Evolutionary conservation across 2,888 invertebrate species (phyloP).

Genomic region (Polydrusus pterygomalis): DNA sequence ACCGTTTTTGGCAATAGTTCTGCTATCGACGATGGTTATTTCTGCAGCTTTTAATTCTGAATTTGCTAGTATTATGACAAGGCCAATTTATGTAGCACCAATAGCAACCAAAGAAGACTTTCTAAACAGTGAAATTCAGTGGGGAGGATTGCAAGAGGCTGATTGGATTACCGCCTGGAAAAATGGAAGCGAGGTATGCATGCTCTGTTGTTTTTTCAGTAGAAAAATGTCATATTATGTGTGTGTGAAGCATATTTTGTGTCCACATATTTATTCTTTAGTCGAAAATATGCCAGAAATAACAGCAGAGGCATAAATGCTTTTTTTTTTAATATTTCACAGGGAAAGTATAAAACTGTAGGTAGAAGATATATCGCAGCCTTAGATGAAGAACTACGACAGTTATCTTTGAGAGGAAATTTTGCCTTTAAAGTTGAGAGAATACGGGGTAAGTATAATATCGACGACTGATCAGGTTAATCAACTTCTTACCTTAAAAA

Average conservation of each 20-base stretch:
- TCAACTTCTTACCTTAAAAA: no score
- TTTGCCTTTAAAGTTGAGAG: slow-evolving; percentile 33
- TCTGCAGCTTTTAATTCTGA: slow-evolving; percentile 67
- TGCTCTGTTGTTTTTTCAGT: no score
- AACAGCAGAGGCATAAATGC: no score
- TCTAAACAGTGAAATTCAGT: slow-evolving; percentile 74
- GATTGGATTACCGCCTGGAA: slow-evolving; percentile 39
- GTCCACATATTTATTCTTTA: no score
- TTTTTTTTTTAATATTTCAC: not conserved
- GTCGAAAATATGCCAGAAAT: no score
- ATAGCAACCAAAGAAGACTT: slow-evolving; percentile 78
- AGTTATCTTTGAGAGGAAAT: slow-evolving; percentile 10
- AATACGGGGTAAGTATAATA: slow-evolving; percentile 3
- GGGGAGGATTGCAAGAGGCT: slow-evolving; percentile 75
- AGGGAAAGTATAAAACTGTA: slow-evolving; percentile 28
- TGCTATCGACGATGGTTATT: slow-evolving; percentile 24
- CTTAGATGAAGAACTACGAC: slow-evolving; percentile 7
- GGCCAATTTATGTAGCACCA: slow-evolving; percentile 73
- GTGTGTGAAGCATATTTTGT: no score
- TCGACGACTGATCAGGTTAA: no score
- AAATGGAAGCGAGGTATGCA: slow-evolving; percentile 14
- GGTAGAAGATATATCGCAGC: slow-evolving; percentile 29
- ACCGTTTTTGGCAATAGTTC: slow-evolving; percentile 3
- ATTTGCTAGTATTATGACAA: slow-evolving; percentile 78
- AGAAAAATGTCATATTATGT: not conserved